Evolutionary conservation across 2,888 invertebrate species (phyloP).

Genomic region (Pammene aurita): DNA sequence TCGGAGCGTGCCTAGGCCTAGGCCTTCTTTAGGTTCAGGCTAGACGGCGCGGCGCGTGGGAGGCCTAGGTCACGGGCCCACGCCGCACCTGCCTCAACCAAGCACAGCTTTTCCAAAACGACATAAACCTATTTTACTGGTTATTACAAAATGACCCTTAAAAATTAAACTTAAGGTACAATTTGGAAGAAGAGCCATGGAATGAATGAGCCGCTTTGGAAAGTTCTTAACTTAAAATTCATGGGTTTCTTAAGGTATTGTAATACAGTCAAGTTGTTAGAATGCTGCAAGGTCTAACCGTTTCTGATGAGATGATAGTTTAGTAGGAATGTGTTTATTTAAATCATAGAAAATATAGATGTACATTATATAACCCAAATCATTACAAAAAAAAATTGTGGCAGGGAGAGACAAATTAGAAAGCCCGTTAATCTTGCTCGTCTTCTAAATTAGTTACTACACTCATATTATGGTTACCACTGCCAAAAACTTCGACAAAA

Average conservation of each 20-base stretch:
- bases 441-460: background rate
- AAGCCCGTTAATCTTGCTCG: background rate
- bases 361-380: background rate
- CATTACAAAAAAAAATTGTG: background rate
- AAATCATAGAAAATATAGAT: background rate
- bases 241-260: conserved; percentile 24
- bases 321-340: conserved; percentile 10
- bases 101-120: background rate
- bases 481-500: conserved; percentile 2
- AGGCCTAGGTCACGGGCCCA: conserved; percentile 43
- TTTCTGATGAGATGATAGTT: conserved; percentile 17
- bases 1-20: conserved; percentile 3
- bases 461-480: background rate
- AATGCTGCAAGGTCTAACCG: conserved; percentile 27
- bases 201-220: background rate
- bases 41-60: conserved; percentile 39
- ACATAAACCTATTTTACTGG: background rate
- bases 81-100: conserved; percentile 35
- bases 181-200: background rate
- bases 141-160: background rate
- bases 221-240: conserved; percentile 6
- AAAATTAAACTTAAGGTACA: background rate
- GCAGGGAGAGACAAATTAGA: background rate
- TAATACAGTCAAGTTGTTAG: conserved; percentile 24
- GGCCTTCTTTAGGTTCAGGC: conserved; percentile 23